Base-by-base conservation (phyloP, 1,140 invertebrate species). In the Caenorhabditis elegans region DNA sequence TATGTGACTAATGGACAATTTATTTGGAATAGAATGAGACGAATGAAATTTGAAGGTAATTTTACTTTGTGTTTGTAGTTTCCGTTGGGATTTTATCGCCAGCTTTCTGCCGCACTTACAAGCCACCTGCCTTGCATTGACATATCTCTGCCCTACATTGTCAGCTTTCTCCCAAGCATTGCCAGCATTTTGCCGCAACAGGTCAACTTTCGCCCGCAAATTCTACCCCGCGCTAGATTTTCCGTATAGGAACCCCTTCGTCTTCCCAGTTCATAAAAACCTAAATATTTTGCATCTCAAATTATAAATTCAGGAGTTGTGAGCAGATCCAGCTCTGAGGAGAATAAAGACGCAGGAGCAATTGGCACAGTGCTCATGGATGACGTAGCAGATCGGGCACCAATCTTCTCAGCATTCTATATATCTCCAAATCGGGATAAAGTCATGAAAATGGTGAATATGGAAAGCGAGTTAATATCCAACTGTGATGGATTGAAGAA, bases 381-480 rank as follows among this genome's bases (percentile, higher is more conserved):
- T 79, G 88, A 89, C 43, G 82, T 87, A 65, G 88, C 88, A 47
- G 88, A 89, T 48, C 49, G 88, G 47, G 86, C 86, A 15, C 85
- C 86, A 2, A 47, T 84, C 28, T 88, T 83, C 47, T 88, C 87
- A 17, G 88, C 88, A n/a, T 89, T 89, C 65, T 89, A 76, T 75
- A 85, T 89, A 39, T 76, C 87, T 22, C 88, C 88, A n/a, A 87
- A 87, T 70, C 78, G 81, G n/a, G 87, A 89, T 39, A 87, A 90
- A 48, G 85, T 89, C 8, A 82, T 89, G 75, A 89, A 89, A 82
- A 88, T 89, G 80, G 87, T 89, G 0, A 78, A 83, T 19, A 90
- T 89, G 86, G 84, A 83, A 31, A 78, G 86, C 24, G 76, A 82
- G 17, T 51, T 84, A 22, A 76, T 89, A 28, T 11, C 78, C 26